Base-by-base conservation (phyloP, 2,888 invertebrate species). In the Netelia virgata region DNA sequence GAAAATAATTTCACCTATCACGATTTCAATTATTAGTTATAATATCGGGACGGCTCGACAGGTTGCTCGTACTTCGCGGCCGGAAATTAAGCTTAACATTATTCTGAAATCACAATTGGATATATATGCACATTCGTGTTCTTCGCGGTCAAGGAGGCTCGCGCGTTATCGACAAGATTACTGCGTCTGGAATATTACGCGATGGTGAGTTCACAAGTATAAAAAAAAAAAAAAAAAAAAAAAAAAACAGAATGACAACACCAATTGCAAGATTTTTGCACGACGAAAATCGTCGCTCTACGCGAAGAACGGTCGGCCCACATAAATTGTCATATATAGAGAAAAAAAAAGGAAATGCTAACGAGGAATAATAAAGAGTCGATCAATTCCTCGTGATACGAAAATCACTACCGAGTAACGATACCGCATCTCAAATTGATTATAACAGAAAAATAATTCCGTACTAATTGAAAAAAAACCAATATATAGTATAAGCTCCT, bases 401-500 rank as follows among this genome's bases (percentile, higher is more conserved):
- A 50, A 76, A 80, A 43, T 57, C 77, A 72, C 61, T 36, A 80
- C 72, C 76, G 66, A 84, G 75, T 64, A 84, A 84, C 84, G 84
- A 80, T 81, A 81, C 84, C 80, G 84, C 76, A 68, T 82, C 61
- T 63, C 20, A 53, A 59, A 74, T 63, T 66, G 70, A 78, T 75
- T 63, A 70, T 77, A 79, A 82, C 78, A 75, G 74, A 85, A 77
- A 84, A 82, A 63, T 55, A 85, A 79, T 79, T 82, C 66, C 75
- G 79, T 72, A 79, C 72, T 61, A 78, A 41, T 73, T 72, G 50
- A 73, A 55, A 76, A 76, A 68, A 70, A 83, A 87, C 74, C 87
- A 88, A 83, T 88, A 90, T 87, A 88, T 75, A 82, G 78, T 78
- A 88, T 89, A 91, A 91, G 90, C 88, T 91, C 90, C 89, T 88